Evolutionary conservation across 2,888 invertebrate genomes (phyloP).

Genomic region (Crioceris asparagi): DNA sequence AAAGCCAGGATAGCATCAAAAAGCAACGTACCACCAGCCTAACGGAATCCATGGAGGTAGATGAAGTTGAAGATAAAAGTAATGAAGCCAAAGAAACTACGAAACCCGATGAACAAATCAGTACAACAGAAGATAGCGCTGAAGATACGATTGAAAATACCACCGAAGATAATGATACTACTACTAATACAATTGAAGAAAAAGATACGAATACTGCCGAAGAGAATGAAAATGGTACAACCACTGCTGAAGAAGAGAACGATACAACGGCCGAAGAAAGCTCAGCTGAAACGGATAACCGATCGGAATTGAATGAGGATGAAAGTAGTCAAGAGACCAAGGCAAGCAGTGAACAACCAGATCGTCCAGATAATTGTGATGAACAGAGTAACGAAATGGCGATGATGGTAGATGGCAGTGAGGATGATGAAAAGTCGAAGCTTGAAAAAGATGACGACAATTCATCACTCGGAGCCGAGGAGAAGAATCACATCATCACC

Average conservation of each 20-base stretch:
- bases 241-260: slow-evolving; percentile 2
- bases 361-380: not conserved
- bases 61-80: slow-evolving; percentile 21
- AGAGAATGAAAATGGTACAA: slow-evolving; percentile 7
- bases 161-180: slow-evolving; percentile 6
- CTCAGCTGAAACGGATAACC: slow-evolving; percentile 10
- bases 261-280: slow-evolving; percentile 5
- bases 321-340: slow-evolving; percentile 20
- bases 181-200: slow-evolving; percentile 3
- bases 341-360: slow-evolving; percentile 12
- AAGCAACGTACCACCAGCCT: slow-evolving; percentile 16
- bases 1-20: slow-evolving; percentile 21
- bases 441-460: slow-evolving; percentile 10
- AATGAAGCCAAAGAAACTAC: slow-evolving; percentile 8
- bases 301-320: slow-evolving; percentile 14
- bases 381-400: too few species aligned
- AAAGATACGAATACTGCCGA: slow-evolving; percentile 17
- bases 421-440: slow-evolving; percentile 13
- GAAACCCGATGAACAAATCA: slow-evolving; percentile 5
- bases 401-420: slow-evolving; percentile 9
- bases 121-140: slow-evolving; percentile 9
- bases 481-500: not conserved
- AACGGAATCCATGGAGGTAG: slow-evolving; percentile 26
- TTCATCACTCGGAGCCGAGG: not conserved
- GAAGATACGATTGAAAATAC: slow-evolving; percentile 8